Evolutionary conservation across 2,888 invertebrate genomes (phyloP), one percentile per base, ranked within the genome.

Genomic region (Stomorhina lunata): DNA sequence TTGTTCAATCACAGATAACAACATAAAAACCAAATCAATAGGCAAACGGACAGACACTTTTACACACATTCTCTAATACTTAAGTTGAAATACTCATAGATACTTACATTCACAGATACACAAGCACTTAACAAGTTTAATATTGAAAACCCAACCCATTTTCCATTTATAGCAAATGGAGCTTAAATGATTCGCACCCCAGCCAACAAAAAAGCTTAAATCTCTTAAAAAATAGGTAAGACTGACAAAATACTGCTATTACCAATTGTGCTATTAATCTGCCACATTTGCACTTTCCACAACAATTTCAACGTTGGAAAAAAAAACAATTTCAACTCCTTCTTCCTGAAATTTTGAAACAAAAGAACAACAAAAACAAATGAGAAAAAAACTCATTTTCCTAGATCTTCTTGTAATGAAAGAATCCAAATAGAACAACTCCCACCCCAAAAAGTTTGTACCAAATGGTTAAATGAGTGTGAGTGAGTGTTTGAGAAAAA

Each of bases 201-300:
- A 61, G 59, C 20, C 20, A 65, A 20, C 2, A 53, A 61, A 32
- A 53, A 17, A 66, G 4, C 34, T 32, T 15, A 55, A 45, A 68
- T n/a, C n/a, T n/a, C n/a, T n/a, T n/a, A 45, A 53, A 66, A 22
- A n/a, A 20, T 7, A 45, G 20, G 12, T 29, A 68, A 55, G 12
- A 48, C 63, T 53, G 86, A 86, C 88, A 88, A 86, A 87, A 87
- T 85, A 88, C 87, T 86, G 85, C 84, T 87, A 84, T 88, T 86
- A 86, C 88, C 88, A 87, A 88, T 88, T 87, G 87, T 86, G 87
- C 90, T 89, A 89, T 89, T 89, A 89, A 89, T 89, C 89, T 89
- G 88, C 87, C 89, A 89, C 90, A 89, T 89, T 89, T 89, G 87
- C 89, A 88, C 88, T 87, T 88, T 87, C 84, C 84, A 83, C 77